Conservation (phyloP, 2,797 vertebrate genomes). For the Micromesistius poutassou region DNA sequence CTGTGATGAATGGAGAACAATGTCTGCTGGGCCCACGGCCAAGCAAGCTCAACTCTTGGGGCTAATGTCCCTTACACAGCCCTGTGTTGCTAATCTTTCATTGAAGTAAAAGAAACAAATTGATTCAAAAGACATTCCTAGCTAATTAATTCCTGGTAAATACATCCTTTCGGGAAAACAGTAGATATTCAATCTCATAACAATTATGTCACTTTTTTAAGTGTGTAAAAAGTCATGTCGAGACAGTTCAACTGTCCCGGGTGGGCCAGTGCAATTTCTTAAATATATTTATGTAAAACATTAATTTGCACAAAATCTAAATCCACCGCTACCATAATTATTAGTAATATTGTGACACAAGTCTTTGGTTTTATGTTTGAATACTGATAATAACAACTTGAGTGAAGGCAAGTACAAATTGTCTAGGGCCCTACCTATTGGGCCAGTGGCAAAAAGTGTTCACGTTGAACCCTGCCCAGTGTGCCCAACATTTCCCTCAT, state of each 20-base stretch:
- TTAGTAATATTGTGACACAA: too few relatives aligned
- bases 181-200: neutral
- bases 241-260: neutral
- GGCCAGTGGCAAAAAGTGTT: neutral
- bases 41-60: conserved; percentile 38
- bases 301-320: too few relatives aligned
- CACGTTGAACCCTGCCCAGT: neutral
- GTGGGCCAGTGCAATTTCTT: too few relatives aligned
- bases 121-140: conserved; percentile 8
- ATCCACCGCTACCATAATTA: too few relatives aligned
- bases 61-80: conserved; percentile 17
- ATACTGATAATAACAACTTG: neutral
- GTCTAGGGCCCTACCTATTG: neutral
- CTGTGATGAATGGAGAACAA: conserved; percentile 43
- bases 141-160: neutral
- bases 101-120: neutral
- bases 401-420: neutral
- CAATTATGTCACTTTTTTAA: neutral
- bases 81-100: conserved; percentile 6
- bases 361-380: neutral
- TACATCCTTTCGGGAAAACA: neutral
- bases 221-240: neutral
- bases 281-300: too few relatives aligned
- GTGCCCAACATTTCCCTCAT: neutral
- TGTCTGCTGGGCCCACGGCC: conserved; percentile 40